Evolutionary conservation across 1,140 invertebrate species (phyloP), one percentile per base, ranked within the genome.

Genomic region (Orchestia grillus): DNA sequence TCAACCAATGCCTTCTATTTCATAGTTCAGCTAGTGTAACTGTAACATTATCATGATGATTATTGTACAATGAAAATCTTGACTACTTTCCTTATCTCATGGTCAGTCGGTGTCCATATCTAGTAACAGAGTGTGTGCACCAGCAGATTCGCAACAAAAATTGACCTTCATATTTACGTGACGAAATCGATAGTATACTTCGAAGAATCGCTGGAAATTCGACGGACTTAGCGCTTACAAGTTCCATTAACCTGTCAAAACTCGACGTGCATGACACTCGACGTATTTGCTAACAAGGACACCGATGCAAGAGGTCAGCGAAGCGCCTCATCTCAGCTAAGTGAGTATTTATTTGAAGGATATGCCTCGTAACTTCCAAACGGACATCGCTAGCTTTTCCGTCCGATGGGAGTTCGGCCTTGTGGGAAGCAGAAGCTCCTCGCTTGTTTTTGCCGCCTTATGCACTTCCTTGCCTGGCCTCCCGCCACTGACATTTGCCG

Each of bases 401-500:
- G 88, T 87, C 88, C 43, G 88, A 36, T 11, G 41, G 41, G 43
- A 90, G 43, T 11, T 90, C 88, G 88, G 43, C 88, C 88, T 90
- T 90, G 88, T 28, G 88, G 41, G n/a, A 90, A 90, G 88, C 88
- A 90, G 88, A 90, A 90, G 88, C 88, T 8, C 87, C 43, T 42
- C 36, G 88, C 88, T 90, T 90, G 88, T 90, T 90, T 90, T 90
- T 90, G 88, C 43, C 88, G 28, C 88, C 88, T 0, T 90, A 28
- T 90, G 41, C 88, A 90, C 88, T 90, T 90, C 88, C 88, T 90
- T 44, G 88, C 88, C 42, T 44, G 88, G 42, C 88, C 88, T 90
- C 36, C 42, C 43, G 88, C 3, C 41, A 11, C 88, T 90, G n/a
- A 42, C 88, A 90, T 90, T 90, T 90, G 41, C 36, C 42, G 15